Conservation (phyloP, 2,888 invertebrate genomes). For the Megamerina dolium region DNA sequence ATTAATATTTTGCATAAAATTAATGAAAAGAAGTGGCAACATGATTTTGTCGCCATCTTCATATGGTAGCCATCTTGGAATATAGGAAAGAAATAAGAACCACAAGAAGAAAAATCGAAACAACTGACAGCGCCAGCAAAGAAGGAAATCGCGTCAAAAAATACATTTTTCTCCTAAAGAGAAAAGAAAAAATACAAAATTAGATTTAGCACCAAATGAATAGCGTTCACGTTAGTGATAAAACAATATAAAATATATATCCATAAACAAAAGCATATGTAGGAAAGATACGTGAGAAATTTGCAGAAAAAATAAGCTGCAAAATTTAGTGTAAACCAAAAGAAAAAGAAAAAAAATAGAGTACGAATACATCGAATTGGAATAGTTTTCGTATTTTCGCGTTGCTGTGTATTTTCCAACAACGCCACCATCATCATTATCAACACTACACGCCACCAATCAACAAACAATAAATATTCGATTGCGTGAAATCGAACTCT, state of each 20-base stretch:
- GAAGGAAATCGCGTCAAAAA: constrained; percentile 34
- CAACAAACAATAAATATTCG: no score
- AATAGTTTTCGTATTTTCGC: constrained; percentile 19
- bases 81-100: constrained; percentile 37
- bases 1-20: no score
- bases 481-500: constrained; percentile 5
- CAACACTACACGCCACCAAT: no score
- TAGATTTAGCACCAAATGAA: no score
- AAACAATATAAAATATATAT: no score
- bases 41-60: no score
- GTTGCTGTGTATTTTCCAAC: constrained; percentile 9
- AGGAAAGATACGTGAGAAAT: no score
- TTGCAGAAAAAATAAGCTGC: constrained; percentile 20
- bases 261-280: no score
- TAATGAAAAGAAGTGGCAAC: no score
- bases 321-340: constrained; percentile 25
- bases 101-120: constrained; percentile 35
- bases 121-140: constrained; percentile 27
- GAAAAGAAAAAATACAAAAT: constrained; percentile 21
- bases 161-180: constrained; percentile 26
- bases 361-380: constrained; percentile 19
- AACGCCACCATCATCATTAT: no score
- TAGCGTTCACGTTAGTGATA: no score
- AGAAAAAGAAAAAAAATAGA: constrained; percentile 22
- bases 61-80: constrained; percentile 38